A percentile compares a stretch with the other conserved stretches of the same genome.
phyloP scores from a whole-genome alignment of 2,797 vertebrate genomes.

The Artibeus jamaicensis region DNA sequence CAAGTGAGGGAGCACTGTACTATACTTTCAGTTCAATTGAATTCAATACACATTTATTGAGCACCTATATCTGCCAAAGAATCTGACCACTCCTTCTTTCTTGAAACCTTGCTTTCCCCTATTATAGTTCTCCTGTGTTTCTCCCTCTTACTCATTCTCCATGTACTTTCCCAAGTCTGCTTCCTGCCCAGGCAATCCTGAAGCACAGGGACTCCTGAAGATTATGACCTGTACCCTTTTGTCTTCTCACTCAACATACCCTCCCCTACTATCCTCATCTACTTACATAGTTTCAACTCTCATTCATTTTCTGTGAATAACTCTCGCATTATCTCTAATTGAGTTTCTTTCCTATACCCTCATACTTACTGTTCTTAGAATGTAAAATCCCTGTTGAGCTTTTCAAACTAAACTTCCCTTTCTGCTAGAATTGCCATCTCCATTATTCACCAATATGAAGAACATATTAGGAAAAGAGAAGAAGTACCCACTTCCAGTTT shows the following conservation, averaged over 20 bases:
- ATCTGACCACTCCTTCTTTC: neutral
- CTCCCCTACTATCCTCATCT: neutral
- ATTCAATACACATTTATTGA: neutral
- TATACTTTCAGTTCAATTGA: neutral
- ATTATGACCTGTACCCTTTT: neutral
- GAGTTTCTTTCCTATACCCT: neutral
- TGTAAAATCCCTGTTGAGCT: neutral
- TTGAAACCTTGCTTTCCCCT: neutral
- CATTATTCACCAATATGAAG: neutral
- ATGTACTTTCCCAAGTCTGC: neutral
- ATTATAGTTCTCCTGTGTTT: neutral
- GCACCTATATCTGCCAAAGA: neutral
- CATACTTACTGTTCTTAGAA: neutral
- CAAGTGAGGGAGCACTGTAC: neutral
- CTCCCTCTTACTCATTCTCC: neutral
- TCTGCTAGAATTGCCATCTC: neutral
- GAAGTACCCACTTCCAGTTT: neutral
- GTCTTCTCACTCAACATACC: neutral
- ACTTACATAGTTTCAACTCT: neutral
- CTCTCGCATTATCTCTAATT: neutral
- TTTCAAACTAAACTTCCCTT: neutral
- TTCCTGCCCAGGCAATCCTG: neutral
- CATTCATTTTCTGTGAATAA: neutral
- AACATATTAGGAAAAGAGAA: neutral
- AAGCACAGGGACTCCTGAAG: neutral